Base-by-base conservation (phyloP, 2,797 vertebrate genomes). In the Hyperoplus lanceolatus region DNA sequence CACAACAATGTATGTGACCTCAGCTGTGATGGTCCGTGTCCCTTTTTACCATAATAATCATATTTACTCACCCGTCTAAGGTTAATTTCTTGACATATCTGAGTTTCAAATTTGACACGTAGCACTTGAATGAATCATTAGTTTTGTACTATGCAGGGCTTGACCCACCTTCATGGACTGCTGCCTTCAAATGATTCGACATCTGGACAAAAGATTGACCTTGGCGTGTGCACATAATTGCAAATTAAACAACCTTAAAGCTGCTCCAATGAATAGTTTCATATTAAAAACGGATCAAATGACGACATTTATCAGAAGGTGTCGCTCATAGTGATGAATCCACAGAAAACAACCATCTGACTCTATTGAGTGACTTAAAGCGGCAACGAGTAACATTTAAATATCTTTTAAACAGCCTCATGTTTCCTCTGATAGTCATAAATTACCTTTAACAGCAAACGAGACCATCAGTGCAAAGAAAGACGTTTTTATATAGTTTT, bases 101-200 rank as follows among this genome's bases (percentile, higher is more conserved):
- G 54, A 53, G 58, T 45, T 41, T 48, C 18, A 39, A 55, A 70
- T 68, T 57, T 58, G 5, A 63, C 50, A 29, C 14, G 11, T 10
- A 29, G 29, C 21, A 46, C 55, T 50, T 70, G 58, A 64, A 79
- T 8, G 81, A 63, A 57, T 29, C 71, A 50, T 62, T 73, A 21
- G 13, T 38, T 73, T 48, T 16, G 38, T 51, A 63, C 16, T n/a
- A 6, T 16, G 7, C 9, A 7, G 43, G 36, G 39, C 18, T 11
- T 48, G 51, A 71, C 41, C 50, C 11, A 16, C 16, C 62, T 69
- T 45, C 59, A 62, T 9, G 15, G 15, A 39, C 64, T 5, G 18
- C 14, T 48, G 56, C 62, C 54, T 71, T 71, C 51, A 68, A 51
- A 72, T n/a, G 54, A 38, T 57, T 42, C 65, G 55, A 43, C 46